These are phyloP conservation scores for Marisa cornuarietis DNA, from an alignment of 1,140 invertebrate species.

Conservation along the genomic window DNA sequence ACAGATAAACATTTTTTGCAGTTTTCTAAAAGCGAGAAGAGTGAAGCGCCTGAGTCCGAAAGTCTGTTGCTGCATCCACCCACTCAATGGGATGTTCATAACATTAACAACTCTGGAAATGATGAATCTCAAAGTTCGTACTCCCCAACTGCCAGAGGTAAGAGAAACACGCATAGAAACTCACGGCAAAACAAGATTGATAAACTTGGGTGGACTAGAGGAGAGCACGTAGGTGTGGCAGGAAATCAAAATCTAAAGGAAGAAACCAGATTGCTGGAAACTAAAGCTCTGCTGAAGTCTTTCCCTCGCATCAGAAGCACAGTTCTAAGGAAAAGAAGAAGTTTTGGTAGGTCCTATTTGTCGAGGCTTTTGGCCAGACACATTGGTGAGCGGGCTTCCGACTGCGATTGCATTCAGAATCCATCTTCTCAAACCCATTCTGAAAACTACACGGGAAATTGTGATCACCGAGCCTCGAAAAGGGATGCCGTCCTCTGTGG, in stretches of 20 bases:
- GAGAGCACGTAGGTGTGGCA: not conserved
- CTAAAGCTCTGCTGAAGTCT: not conserved
- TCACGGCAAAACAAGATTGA: not conserved
- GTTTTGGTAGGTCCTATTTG: slow-evolving; percentile 15
- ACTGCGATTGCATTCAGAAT: no score
- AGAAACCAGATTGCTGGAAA: not conserved
- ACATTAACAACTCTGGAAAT: slow-evolving; percentile 20
- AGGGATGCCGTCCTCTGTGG: no score
- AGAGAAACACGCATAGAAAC: not conserved
- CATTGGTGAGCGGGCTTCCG: no score
- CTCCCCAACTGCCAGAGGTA: not conserved
- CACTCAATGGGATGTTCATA: not conserved
- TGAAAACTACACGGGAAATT: no score
- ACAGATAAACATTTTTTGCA: not conserved
- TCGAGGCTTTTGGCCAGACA: slow-evolving; percentile 3
- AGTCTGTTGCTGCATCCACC: not conserved
- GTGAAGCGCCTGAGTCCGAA: not conserved
- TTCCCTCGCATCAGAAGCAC: not conserved
- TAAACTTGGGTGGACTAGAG: not conserved
- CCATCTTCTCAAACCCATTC: no score
- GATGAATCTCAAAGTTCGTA: not conserved
- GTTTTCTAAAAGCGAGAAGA: not conserved
- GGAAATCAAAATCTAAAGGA: not conserved
- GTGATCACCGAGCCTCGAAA: no score
- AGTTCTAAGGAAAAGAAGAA: not conserved